A percentile compares a stretch with the other conserved stretches of the same genome.
phyloP scores from a whole-genome alignment of 2,797 vertebrate species.

The Echeneis naucrates region DNA sequence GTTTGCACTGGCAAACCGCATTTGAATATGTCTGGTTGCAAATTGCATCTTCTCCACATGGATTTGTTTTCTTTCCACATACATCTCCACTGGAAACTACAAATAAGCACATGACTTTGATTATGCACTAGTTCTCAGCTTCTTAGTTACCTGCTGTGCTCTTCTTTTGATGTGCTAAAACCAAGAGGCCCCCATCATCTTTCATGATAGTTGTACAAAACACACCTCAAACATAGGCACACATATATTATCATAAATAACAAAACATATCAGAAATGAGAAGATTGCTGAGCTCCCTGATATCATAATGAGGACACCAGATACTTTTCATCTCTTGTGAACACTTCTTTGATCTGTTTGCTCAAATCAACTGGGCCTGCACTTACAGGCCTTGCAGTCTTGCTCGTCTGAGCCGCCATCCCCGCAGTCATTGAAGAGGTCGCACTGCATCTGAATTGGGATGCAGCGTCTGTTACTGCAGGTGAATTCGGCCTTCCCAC shows the following conservation, averaged over 20 bases:
- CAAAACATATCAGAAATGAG: slow-evolving; percentile 60
- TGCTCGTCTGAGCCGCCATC: slow-evolving; percentile 94
- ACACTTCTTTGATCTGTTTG: slow-evolving; percentile 50
- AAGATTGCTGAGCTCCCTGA: slow-evolving; percentile 18
- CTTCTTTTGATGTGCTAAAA: slow-evolving; percentile 74
- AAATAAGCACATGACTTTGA: slow-evolving; percentile 75
- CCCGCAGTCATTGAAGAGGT: slow-evolving; percentile 95
- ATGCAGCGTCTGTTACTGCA: slow-evolving; percentile 92
- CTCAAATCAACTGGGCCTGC: slow-evolving; percentile 12
- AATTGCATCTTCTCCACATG: slow-evolving; percentile 95
- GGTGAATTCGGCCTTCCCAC: slow-evolving; percentile 95
- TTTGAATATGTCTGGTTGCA: slow-evolving; percentile 94
- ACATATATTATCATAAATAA: slow-evolving; percentile 78
- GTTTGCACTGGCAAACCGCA: slow-evolving; percentile 93
- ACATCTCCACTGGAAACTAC: slow-evolving; percentile 89
- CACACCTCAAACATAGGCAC: slow-evolving; percentile 55
- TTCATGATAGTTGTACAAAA: slow-evolving; percentile 35
- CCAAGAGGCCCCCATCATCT: slow-evolving; percentile 53
- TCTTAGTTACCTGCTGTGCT: slow-evolving; percentile 66
- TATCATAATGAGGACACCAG: slow-evolving; percentile 32
- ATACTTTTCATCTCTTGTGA: slow-evolving; percentile 55
- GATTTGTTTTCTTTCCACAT: slow-evolving; percentile 93
- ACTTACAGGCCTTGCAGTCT: slow-evolving; percentile 93
- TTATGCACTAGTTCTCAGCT: slow-evolving; percentile 51
- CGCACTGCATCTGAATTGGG: slow-evolving; percentile 91